Evolutionary conservation across 2,888 invertebrate genomes (phyloP).

Genomic region (Limnephilus lunatus): DNA sequence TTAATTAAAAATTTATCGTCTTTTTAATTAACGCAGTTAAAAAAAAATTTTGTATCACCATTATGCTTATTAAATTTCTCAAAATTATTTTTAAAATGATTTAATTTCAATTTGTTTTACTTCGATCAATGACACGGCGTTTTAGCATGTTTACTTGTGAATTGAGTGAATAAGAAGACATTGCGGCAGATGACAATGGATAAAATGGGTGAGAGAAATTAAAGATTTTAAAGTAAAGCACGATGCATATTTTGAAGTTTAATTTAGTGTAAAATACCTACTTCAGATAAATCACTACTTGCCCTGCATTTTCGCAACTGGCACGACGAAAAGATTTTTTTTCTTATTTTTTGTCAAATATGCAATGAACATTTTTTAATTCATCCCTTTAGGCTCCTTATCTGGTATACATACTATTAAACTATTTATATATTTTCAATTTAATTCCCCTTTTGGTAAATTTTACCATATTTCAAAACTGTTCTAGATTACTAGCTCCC

Average conservation of each 20-base stretch:
- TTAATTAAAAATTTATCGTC: background rate
- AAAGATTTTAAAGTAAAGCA: slow-evolving; percentile 64
- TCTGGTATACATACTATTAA: background rate
- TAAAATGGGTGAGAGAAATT: slow-evolving; percentile 63
- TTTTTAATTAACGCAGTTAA: background rate
- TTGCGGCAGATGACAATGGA: slow-evolving; percentile 60
- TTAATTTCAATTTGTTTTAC: background rate
- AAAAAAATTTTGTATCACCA: background rate
- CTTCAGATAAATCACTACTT: slow-evolving; percentile 53
- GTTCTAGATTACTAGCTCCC: background rate
- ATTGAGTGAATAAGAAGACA: slow-evolving; percentile 45
- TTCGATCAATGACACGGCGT: background rate
- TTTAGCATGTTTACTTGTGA: slow-evolving; percentile 26
- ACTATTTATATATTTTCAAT: background rate
- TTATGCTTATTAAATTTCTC: background rate
- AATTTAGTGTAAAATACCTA: slow-evolving; percentile 63
- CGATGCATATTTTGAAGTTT: slow-evolving; percentile 64
- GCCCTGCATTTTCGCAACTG: slow-evolving; percentile 66
- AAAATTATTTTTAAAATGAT: background rate
- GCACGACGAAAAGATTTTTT: slow-evolving; percentile 62
- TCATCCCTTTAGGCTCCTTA: background rate
- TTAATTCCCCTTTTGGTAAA: background rate
- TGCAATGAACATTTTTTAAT: slow-evolving; percentile 57
- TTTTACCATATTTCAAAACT: background rate
- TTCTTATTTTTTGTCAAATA: slow-evolving; percentile 59